Conservation (phyloP, 2,888 invertebrate genomes). For the Microctonus aethiopoides region DNA sequence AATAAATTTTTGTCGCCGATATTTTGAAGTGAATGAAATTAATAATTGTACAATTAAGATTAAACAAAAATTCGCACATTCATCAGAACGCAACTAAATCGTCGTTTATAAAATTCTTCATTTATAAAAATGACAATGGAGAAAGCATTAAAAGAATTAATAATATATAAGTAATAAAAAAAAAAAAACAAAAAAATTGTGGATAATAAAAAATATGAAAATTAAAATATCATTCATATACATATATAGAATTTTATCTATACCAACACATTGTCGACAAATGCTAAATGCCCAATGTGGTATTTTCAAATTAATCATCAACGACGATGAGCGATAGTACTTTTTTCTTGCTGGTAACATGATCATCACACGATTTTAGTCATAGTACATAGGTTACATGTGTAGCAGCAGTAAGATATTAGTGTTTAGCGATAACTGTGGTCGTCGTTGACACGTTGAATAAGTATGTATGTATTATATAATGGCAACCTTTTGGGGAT, state of each 20-base stretch:
- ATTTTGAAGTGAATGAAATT: neutral
- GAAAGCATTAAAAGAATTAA: neutral
- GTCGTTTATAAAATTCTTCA: neutral
- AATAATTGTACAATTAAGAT: neutral
- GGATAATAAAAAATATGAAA: conserved; percentile 6
- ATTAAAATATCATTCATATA: conserved; percentile 10
- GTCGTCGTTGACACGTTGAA: conserved; percentile 37
- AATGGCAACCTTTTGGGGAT: conserved; percentile 14
- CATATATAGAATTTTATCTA: neutral
- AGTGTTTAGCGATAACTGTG: conserved; percentile 40
- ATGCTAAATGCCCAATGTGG: neutral
- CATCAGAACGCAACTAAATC: neutral
- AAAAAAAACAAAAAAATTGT: no score
- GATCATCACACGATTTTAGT: conserved; percentile 39
- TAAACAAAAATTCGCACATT: neutral
- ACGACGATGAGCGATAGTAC: neutral
- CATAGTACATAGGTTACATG: conserved; percentile 42
- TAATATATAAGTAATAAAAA: neutral
- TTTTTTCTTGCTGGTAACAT: conserved; percentile 36
- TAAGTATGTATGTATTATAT: no score
- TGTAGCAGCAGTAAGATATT: conserved; percentile 49
- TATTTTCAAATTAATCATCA: neutral
- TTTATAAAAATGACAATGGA: neutral
- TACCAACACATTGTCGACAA: conserved; percentile 12
- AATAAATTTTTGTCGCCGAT: neutral